These are phyloP conservation scores for Acanthurus lineatus DNA, from an alignment of 2,797 vertebrate genomes.

Conservation along the genomic window DNA sequence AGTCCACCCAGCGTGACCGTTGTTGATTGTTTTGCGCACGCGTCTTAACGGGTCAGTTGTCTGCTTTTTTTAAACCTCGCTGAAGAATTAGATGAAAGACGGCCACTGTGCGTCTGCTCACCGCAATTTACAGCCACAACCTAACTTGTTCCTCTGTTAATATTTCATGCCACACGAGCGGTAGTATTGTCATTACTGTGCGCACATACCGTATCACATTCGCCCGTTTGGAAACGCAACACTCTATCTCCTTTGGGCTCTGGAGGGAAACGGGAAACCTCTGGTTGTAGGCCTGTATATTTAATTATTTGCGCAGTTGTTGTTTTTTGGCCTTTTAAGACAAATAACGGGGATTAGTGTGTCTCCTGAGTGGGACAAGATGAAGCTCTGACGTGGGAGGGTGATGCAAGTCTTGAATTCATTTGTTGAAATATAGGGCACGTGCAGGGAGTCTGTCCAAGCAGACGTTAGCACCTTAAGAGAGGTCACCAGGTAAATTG, in stretches of 20 bases:
- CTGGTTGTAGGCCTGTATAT: constrained; percentile 71
- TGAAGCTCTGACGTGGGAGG: constrained; percentile 52
- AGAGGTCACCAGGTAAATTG: constrained; percentile 65
- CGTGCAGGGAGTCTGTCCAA: constrained; percentile 41
- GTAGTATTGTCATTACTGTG: constrained; percentile 83
- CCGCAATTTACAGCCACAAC: constrained; percentile 74
- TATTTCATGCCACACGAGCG: constrained; percentile 85
- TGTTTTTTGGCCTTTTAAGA: constrained; percentile 48
- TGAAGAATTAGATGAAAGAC: constrained; percentile 27
- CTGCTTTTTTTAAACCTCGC: not conserved
- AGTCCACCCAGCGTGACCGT: constrained; percentile 3
- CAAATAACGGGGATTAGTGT: constrained; percentile 66
- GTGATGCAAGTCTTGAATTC: constrained; percentile 47
- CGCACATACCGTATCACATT: constrained; percentile 84
- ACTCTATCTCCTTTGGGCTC: constrained; percentile 75
- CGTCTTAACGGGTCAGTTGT: not conserved
- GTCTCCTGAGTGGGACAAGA: constrained; percentile 26
- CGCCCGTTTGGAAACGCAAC: constrained; percentile 83
- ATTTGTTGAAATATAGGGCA: constrained; percentile 59
- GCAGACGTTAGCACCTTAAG: constrained; percentile 28
- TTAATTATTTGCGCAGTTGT: constrained; percentile 79
- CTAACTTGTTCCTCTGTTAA: constrained; percentile 86
- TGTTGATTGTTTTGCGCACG: constrained; percentile 21
- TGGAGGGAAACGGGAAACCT: constrained; percentile 82
- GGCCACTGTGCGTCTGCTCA: constrained; percentile 35